Percentiles rank a stretch among this genome's conserved stretches.
phyloP scores from a whole-genome alignment of 2,888 invertebrate species.

The Epirrita christyi region DNA sequence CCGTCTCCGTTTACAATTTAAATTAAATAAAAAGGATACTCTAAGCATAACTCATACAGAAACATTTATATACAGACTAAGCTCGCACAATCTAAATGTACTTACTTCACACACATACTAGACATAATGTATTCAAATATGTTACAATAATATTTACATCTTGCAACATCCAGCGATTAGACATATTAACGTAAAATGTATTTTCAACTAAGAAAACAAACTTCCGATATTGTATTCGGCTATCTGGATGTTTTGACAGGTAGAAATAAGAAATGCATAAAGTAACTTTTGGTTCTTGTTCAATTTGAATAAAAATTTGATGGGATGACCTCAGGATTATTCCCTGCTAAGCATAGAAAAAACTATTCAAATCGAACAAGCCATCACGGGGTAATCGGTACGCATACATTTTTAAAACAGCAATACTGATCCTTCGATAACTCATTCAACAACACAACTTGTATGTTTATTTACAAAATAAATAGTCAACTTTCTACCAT shows the following conservation, averaged over 20 bases:
- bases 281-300: no score
- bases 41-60: slow-evolving; percentile 61
- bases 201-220: no score
- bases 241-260: no score
- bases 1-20: slow-evolving; percentile 49
- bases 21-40: slow-evolving; percentile 56
- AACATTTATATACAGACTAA: slow-evolving; percentile 77
- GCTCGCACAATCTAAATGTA: slow-evolving; percentile 67
- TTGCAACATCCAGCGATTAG: slow-evolving; percentile 24
- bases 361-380: no score
- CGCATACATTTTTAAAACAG: slow-evolving; percentile 36
- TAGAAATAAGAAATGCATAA: no score
- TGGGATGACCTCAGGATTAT: no score
- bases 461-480: slow-evolving; percentile 35
- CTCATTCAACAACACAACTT: slow-evolving; percentile 25
- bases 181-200: slow-evolving; percentile 39
- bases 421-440: slow-evolving; percentile 51
- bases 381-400: no score
- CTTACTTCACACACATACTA: slow-evolving; percentile 49
- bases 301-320: no score
- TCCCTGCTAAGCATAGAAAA: no score
- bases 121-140: slow-evolving; percentile 46
- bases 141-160: slow-evolving; percentile 55
- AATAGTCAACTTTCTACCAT: slow-evolving; percentile 33
- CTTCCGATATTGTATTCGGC: no score